Conservation (phyloP, 2,113 vertebrate species). For the Danionella cerebrum region DNA sequence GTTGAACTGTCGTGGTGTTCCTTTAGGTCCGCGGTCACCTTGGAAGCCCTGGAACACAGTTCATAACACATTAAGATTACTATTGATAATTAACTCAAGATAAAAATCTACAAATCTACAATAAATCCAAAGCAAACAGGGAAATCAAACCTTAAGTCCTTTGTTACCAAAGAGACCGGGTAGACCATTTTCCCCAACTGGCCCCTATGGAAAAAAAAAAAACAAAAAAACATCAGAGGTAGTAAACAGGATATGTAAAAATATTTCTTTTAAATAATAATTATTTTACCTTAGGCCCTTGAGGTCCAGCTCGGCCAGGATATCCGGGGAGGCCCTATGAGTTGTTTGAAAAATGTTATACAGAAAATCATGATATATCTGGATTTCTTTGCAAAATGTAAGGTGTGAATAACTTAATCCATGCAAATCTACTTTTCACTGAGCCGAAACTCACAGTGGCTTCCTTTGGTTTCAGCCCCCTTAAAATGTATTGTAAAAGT, state of each 20-base stretch:
- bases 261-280: background rate
- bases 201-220: conserved; percentile 6
- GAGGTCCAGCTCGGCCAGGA: background rate
- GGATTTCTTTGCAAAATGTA: too few relatives aligned
- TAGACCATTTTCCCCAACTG: conserved; percentile 5
- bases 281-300: conserved; percentile 20
- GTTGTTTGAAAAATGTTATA: background rate
- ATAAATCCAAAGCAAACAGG: too few relatives aligned
- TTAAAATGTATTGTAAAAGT: too few relatives aligned
- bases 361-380: too few relatives aligned
- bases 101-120: background rate
- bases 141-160: conserved; percentile 21
- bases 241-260: background rate
- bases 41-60: conserved; percentile 56
- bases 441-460: too few relatives aligned
- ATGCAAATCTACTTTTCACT: too few relatives aligned
- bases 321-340: background rate
- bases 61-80: conserved; percentile 3
- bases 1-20: background rate
- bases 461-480: too few relatives aligned
- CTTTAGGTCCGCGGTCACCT: conserved; percentile 55
- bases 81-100: too few relatives aligned
- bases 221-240: background rate
- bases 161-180: conserved; percentile 16
- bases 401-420: too few relatives aligned